These are phyloP conservation scores for Pegea sp. DNA, from an alignment of 23 tunicate species.

Conservation along the genomic window DNA sequence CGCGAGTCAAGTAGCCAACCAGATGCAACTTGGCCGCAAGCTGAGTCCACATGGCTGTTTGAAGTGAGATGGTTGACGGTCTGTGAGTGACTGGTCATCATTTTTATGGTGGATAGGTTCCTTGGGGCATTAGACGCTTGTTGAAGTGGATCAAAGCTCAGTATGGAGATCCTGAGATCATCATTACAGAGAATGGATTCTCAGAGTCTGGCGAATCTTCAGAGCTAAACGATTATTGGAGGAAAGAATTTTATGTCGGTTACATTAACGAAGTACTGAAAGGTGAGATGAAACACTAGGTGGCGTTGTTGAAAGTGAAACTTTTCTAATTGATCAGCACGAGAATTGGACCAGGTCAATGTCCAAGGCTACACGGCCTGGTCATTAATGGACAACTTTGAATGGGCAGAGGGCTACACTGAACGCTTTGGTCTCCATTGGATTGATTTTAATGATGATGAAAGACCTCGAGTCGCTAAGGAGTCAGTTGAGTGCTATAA, in stretches of 20 bases:
- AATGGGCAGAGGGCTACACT: slow-evolving; percentile 93
- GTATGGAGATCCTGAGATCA: slow-evolving; percentile 7
- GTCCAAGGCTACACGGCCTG: slow-evolving; percentile 96
- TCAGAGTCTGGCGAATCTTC: slow-evolving; percentile 13
- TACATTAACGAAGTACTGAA: slow-evolving; percentile 22
- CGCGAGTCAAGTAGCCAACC: slow-evolving; percentile 2
- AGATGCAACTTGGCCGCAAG: slow-evolving; percentile 28
- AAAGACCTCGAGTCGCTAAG: slow-evolving; percentile 35
- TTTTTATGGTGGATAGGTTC: neutral
- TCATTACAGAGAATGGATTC: slow-evolving; percentile 25
- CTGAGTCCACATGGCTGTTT: slow-evolving; percentile 19
- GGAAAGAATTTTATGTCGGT: slow-evolving; percentile 12
- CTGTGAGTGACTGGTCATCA: neutral
- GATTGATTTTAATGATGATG: slow-evolving; percentile 73
- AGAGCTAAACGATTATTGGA: slow-evolving; percentile 31
- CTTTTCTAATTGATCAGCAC: too few relatives aligned
- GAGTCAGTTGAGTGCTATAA: slow-evolving; percentile 39
- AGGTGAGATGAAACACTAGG: too few relatives aligned
- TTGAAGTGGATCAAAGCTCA: slow-evolving; percentile 13
- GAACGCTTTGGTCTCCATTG: slow-evolving; percentile 80
- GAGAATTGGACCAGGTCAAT: slow-evolving; percentile 38
- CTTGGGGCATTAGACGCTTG: slow-evolving; percentile 21
- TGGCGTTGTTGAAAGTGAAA: too few relatives aligned
- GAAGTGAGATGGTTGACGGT: slow-evolving; percentile 6
- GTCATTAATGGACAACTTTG: slow-evolving; percentile 99